These are phyloP conservation scores for Ochropacha duplaris DNA, from an alignment of 2,888 invertebrate species.

Conservation along the genomic window DNA sequence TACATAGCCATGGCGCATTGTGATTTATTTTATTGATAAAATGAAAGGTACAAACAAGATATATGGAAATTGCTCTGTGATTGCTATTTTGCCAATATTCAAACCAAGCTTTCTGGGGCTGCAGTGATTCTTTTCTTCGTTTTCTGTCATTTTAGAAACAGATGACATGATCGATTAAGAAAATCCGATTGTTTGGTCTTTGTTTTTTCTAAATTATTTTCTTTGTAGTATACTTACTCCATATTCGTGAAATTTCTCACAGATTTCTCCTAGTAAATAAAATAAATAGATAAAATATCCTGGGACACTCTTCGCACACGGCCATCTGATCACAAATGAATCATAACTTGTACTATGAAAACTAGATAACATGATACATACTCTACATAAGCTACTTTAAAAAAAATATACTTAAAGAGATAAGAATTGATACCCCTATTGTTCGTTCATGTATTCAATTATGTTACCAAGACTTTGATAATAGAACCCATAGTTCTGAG, in stretches of 20 bases:
- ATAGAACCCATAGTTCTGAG: constrained; percentile 54
- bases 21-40: constrained; percentile 62
- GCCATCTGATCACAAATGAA: too few species aligned
- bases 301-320: too few species aligned
- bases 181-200: constrained; percentile 7
- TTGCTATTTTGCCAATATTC: constrained; percentile 37
- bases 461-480: not conserved
- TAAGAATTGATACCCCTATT: too few species aligned
- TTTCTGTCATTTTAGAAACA: constrained; percentile 12
- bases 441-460: not conserved
- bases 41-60: constrained; percentile 58
- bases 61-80: constrained; percentile 44
- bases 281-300: too few species aligned
- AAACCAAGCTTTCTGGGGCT: not conserved
- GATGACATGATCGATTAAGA: constrained; percentile 29
- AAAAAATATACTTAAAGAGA: too few species aligned
- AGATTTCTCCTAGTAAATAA: not conserved
- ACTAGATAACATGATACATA: too few species aligned
- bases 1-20: constrained; percentile 33
- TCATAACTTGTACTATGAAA: too few species aligned
- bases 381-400: too few species aligned
- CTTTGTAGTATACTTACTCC: constrained; percentile 7
- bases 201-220: not conserved
- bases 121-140: constrained; percentile 26
- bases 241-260: not conserved